Base-by-base conservation (phyloP, 2,888 invertebrate genomes). In the Copidosoma aretas region DNA sequence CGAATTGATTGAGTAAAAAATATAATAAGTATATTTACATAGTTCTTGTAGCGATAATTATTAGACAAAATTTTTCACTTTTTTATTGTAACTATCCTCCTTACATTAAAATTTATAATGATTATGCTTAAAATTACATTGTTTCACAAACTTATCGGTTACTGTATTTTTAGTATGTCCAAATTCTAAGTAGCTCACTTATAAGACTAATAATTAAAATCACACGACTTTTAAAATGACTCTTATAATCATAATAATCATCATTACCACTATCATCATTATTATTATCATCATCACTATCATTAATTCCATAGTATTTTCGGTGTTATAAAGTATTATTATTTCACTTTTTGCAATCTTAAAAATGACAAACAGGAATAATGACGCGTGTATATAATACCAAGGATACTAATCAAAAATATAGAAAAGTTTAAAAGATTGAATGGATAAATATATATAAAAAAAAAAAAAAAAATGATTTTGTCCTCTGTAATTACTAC, bases 81-180 rank as follows among this genome's bases (percentile, higher is more conserved):
- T 46, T 46, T 15, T 4, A 46, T 46, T 51, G 19, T 64, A 32
- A 60, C 54, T 64, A 24, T 22, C 39, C 64, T 51, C 60, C 32
- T 32, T 61, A 60, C 61, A 22, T 67, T 61, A 63, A 63, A 59
- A 68, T 71, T 64, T n/a, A n/a, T n/a, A 25, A 68, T 71, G 56
- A 32, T 62, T 64, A 65, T 64, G 32, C 53, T 71, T 60, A 64
- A 63, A 64, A 60, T 64, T 59, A 53, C 21, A 56, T 67, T 54
- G 39, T 21, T 53, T n/a, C 59, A 43, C 56, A 57, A 59, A 15
- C 43, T 46, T 46, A 46, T 46, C 2, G 4, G 32, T 19, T 39
- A 39, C 32, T 57, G 15, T 1, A 15, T 10, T 8, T 57, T 57
- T 32, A 15, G 10, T 57, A 39, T 4, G 17, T 17, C 65, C 60